Conservation (phyloP, 2,113 vertebrate species). For the Malurus cyaneus region DNA sequence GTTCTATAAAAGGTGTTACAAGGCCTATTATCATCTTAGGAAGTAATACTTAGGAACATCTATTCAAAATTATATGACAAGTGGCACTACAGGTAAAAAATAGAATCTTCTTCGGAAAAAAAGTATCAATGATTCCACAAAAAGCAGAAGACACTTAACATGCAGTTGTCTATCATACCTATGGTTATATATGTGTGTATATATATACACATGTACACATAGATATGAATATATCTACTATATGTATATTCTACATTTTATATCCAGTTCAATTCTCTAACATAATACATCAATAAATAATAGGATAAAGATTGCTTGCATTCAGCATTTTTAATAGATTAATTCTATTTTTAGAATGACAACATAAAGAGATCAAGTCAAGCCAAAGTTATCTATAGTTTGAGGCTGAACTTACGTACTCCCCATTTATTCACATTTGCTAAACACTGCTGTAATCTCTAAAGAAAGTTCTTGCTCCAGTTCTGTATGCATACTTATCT, state of each 20-base stretch:
- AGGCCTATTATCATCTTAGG: not conserved
- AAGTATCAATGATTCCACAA: not conserved
- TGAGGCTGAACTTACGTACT: not conserved
- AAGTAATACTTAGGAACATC: not conserved
- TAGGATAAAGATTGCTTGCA: not conserved
- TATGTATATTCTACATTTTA: not conserved
- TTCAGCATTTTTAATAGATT: not conserved
- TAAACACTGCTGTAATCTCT: not conserved
- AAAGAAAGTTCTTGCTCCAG: not conserved
- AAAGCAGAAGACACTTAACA: not conserved
- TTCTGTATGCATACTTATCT: not conserved
- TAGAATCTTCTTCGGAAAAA: not conserved
- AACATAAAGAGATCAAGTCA: not conserved
- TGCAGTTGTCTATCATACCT: fast-evolving
- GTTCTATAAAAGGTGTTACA: not conserved
- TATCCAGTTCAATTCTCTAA: not conserved
- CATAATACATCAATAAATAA: not conserved
- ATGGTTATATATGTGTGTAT: not conserved
- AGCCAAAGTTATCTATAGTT: not conserved
- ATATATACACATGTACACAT: not conserved
- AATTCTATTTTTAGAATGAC: not conserved
- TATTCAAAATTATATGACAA: not conserved
- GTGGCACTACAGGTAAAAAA: not conserved
- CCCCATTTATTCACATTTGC: not conserved
- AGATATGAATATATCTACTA: not conserved